These are phyloP conservation scores for Therioaphis trifolii DNA, from an alignment of 2,888 invertebrate species.

Conservation along the genomic window DNA sequence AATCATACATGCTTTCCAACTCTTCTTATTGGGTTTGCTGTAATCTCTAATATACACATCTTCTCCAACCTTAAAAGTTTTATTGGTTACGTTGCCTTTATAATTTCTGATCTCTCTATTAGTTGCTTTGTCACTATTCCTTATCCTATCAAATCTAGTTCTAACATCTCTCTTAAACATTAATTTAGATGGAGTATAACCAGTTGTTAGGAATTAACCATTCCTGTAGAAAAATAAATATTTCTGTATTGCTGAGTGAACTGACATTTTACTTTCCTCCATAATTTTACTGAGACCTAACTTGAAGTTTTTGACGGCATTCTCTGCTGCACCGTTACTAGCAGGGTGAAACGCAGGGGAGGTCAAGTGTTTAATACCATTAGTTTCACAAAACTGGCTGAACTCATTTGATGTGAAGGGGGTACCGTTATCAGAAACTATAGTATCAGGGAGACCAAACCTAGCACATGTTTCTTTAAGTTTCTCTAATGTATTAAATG, in stretches of 20 bases:
- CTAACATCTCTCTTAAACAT: not conserved
- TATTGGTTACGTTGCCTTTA: not conserved
- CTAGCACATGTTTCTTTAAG: constrained; percentile 37
- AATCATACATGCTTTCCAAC: not conserved
- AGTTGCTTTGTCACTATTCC: not conserved
- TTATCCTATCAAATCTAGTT: constrained; percentile 33
- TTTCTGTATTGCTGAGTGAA: too few species aligned
- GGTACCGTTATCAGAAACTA: constrained; percentile 51
- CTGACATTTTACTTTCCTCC: not conserved
- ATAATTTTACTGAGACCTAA: not conserved
- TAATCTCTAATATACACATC: not conserved
- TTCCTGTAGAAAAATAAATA: too few species aligned
- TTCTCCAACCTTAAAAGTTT: not conserved
- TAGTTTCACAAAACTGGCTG: not conserved
- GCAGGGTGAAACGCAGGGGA: not conserved
- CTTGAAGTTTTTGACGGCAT: not conserved
- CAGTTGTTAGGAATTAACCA: not conserved
- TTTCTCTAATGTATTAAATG: constrained; percentile 5
- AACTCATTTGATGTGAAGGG: constrained; percentile 26
- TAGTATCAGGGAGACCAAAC: constrained; percentile 38
- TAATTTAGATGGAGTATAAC: not conserved
- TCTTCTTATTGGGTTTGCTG: not conserved
- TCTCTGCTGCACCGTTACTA: not conserved
- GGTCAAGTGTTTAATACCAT: constrained; percentile 12
- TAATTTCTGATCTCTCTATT: not conserved